Evolutionary conservation across 2,797 vertebrate genomes (phyloP), one percentile per base, ranked within the genome.

Genomic region (Dryobates pubescens): DNA sequence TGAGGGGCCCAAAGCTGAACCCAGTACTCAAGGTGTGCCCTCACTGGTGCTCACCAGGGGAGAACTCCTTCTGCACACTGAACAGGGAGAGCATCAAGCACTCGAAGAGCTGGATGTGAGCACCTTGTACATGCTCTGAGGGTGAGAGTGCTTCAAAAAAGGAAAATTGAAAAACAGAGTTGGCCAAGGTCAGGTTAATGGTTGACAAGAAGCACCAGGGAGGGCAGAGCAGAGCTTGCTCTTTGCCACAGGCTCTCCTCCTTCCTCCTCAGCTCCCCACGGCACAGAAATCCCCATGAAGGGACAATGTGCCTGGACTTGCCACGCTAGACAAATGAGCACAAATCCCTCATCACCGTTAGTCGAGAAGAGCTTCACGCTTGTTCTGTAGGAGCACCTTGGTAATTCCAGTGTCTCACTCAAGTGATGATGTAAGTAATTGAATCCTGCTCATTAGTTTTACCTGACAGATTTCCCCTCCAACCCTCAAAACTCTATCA

Each of bases 111-210:
- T 27, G 19, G 34, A 49, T 2, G 2, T 3, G 22, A 80, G 70
- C 79, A 86, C 49, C 81, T 5, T 24, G 79, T 8, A 29, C 0
- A 0, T 15, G 12, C 0, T 3, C 22, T 1, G n/a, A 65, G 41
- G n/a, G 26, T 19, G 32, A 36, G 34, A 93, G 63, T 82, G 57
- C 34, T 70, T 43, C 17, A 17, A 74, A 80, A 38, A 47, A 32
- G 49, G 30, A 15, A 45, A 5, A 36, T 7, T 62, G 5, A n/a
- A 64, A 38, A 56, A 41, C 17, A 3, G 19, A 57, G 16, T 7
- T 43, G 81, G 70, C 77, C 41, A 17, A 27, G 64, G 84, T 63
- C 82, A 89, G 73, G 92, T 88, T 93, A 94, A 92, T 58, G 71
- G 88, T 81, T 82, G 89, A 82, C 20, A 29, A 89, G 89, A 63